Percentiles rank a stretch among this genome's conserved stretches.
Conservation (phyloP, 1,140 invertebrate genomes). For the Chelonus insularis region DNA sequence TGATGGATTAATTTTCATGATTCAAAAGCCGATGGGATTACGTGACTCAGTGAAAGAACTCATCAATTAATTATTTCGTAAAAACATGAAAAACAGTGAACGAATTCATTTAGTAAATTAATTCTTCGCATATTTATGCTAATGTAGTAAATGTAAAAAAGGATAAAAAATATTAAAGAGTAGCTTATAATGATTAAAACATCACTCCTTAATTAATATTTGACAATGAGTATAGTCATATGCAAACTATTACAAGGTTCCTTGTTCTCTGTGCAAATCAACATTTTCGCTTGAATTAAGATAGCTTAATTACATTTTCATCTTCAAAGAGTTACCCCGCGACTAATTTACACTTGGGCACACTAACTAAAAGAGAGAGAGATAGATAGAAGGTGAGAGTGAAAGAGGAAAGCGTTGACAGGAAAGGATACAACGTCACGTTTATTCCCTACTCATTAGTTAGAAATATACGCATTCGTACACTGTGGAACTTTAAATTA, state of each 20-base stretch:
- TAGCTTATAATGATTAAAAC: neutral
- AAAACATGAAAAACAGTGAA: too few species aligned
- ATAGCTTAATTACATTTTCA: conserved; percentile 41
- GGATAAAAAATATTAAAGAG: too few species aligned
- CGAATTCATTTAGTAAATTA: too few species aligned
- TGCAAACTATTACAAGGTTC: conserved; percentile 1
- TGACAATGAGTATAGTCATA: neutral
- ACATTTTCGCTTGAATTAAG: conserved; percentile 27
- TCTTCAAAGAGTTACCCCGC: conserved; percentile 44
- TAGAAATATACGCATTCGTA: conserved; percentile 6
- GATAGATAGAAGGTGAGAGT: conserved; percentile 8
- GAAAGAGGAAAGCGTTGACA: conserved; percentile 3
- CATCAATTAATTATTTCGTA: too few species aligned
- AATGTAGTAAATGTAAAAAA: neutral
- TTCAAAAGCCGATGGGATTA: too few species aligned
- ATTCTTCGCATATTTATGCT: too few species aligned
- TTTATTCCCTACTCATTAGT: conserved; percentile 25
- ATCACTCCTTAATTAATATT: neutral
- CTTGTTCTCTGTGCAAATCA: conserved; percentile 20
- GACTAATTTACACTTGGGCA: conserved; percentile 42
- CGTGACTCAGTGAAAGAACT: too few species aligned
- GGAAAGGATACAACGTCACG: conserved; percentile 14
- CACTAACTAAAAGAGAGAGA: conserved; percentile 7
- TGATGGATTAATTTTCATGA: too few species aligned
- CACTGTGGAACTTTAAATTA: conserved; percentile 15